Conservation (phyloP, 2,888 invertebrate genomes). For the Sphaerophoria taeniata region DNA sequence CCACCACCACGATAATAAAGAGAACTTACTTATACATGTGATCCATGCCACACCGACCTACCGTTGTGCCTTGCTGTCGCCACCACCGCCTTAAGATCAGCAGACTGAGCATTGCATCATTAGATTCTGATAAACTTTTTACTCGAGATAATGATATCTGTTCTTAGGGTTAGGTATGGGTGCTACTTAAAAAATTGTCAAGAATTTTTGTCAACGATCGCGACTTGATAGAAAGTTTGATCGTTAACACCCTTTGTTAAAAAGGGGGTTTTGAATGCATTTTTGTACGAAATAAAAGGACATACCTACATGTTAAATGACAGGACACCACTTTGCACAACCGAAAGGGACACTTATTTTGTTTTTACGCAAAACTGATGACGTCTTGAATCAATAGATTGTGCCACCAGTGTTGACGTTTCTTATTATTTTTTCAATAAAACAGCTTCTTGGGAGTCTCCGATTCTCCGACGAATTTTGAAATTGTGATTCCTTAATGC, state of each 20-base stretch:
- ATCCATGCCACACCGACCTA: constrained; percentile 45
- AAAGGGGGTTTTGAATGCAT: no score
- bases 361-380: background rate
- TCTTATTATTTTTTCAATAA: constrained; percentile 1
- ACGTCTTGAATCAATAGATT: background rate
- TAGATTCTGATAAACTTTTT: constrained; percentile 53
- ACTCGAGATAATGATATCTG: background rate
- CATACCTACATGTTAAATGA: no score
- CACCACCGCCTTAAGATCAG: constrained; percentile 44
- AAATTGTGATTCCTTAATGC: background rate
- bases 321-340: background rate
- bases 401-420: background rate
- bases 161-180: background rate
- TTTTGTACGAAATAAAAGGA: no score
- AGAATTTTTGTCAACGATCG: no score
- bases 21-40: constrained; percentile 23
- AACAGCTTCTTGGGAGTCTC: background rate
- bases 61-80: constrained; percentile 41
- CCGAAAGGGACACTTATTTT: background rate
- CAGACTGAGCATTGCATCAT: constrained; percentile 65
- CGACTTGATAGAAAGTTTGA: no score
- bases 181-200: background rate
- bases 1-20: constrained; percentile 40
- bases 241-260: no score
- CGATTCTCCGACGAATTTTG: background rate